Evolutionary conservation across 2,888 invertebrate genomes (phyloP), one percentile per base, ranked within the genome.

Genomic region (Apotomis turbidana): DNA sequence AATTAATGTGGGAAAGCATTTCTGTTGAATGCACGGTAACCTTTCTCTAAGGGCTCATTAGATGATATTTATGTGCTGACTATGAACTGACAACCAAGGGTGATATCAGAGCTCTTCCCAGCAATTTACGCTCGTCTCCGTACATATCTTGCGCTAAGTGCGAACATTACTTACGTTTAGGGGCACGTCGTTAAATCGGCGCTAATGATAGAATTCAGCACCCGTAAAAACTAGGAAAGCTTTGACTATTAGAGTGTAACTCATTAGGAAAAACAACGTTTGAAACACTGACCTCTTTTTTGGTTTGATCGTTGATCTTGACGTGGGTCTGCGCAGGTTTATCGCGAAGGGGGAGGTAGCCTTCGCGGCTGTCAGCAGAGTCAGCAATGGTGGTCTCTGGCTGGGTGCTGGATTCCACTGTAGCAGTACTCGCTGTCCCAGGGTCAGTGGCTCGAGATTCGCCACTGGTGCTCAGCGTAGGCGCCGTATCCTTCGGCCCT

Each of bases 231-330:
- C 80, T 81, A 85, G 85, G 86, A 89, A 87, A 88, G 87, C 73
- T 66, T 77, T 68, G 81, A 78, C 87, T 90, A 90, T 88, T 89
- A 88, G 89, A 89, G 85, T 89, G 89, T 89, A 87, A 89, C 89
- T 86, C 85, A 85, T 85, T 87, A 83, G 85, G 83, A 79, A 83
- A 85, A 86, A 85, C 68, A 83, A 83, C 82, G 80, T 79, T 81
- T 79, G 86, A 88, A 86, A 87, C 85, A 90, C 94, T 93, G 87
- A 94, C 94, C 94, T 94, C 93, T 90, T 93, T 94, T 81, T 93
- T 94, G 74, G 93, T 93, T 82, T 93, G 92, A 78, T 93, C 93
- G 86, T 91, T 93, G 86, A 93, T 93, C 85, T 93, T 93, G 79
- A 93, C 93, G 83, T 92, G 89, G 70, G 89, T 93, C 80, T 91